Evolutionary conservation across 2,888 invertebrate species (phyloP).

Genomic region (Epirrita christyi): DNA sequence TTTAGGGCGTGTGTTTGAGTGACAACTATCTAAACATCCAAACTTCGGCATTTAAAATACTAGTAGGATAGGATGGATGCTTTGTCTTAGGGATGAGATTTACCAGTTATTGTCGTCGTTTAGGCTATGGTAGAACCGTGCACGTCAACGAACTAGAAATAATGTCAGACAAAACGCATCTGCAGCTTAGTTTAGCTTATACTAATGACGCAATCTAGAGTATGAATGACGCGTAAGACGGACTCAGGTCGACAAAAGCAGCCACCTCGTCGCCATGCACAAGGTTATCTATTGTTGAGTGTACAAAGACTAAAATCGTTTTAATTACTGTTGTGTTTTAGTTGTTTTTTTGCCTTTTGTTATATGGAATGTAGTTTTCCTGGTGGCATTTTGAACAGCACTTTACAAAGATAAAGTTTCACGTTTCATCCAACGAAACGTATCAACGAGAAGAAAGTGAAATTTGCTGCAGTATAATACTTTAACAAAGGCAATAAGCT

Average conservation of each 20-base stretch:
- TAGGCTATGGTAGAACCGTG: conserved; percentile 48
- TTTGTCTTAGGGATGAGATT: background rate
- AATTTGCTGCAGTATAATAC: conserved; percentile 26
- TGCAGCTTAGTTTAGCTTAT: too few species aligned
- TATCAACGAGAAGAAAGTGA: conserved; percentile 35
- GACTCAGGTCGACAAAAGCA: conserved; percentile 51
- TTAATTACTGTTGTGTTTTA: conserved; percentile 22
- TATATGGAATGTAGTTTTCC: conserved; percentile 18
- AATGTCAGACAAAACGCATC: conserved; percentile 55
- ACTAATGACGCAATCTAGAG: conserved; percentile 22
- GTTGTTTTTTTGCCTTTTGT: conserved; percentile 20
- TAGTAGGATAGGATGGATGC: too few species aligned
- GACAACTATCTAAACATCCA: too few species aligned
- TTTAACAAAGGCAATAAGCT: conserved; percentile 38
- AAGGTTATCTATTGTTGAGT: conserved; percentile 55
- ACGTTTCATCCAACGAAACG: conserved; percentile 12
- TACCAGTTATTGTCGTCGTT: background rate
- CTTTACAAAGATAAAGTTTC: conserved; percentile 21
- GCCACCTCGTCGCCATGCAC: conserved; percentile 56
- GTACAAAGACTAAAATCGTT: conserved; percentile 34
- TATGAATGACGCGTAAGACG: conserved; percentile 59
- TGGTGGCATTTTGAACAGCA: conserved; percentile 18
- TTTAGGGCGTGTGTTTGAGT: too few species aligned
- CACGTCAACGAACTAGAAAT: conserved; percentile 65
- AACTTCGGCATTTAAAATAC: too few species aligned